Conservation (phyloP, 1,140 invertebrate species). For the Mycetomoellerius zeteki region DNA sequence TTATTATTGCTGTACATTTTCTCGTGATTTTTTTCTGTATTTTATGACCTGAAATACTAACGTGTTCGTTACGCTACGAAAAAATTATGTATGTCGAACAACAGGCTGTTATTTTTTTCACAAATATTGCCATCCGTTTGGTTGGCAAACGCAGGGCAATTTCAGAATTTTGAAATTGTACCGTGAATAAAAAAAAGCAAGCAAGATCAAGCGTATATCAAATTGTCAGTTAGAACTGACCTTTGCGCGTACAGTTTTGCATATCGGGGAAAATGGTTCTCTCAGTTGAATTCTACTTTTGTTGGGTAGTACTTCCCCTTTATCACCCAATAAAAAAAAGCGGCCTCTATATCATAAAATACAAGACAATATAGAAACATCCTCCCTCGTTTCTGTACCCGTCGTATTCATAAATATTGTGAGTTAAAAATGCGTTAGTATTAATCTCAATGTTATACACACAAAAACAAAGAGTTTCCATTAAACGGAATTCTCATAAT, state of each 20-base stretch:
- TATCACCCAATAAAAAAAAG: slow-evolving; percentile 36
- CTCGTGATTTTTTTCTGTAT: not conserved
- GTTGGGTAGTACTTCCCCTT: not conserved
- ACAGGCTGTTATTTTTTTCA: not conserved
- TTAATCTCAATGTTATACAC: slow-evolving; percentile 39
- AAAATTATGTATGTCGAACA: not conserved
- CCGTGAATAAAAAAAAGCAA: slow-evolving; percentile 14
- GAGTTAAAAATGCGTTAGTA: not conserved
- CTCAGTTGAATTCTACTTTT: not conserved
- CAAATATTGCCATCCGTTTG: slow-evolving; percentile 3
- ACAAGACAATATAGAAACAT: not conserved
- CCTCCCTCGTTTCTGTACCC: not conserved
- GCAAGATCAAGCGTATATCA: slow-evolving; percentile 33
- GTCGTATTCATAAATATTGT: slow-evolving; percentile 27
- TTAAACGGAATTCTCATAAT: not conserved
- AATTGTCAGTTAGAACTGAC: slow-evolving; percentile 38
- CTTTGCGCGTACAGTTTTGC: slow-evolving; percentile 27
- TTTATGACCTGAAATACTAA: not conserved
- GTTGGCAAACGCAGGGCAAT: not conserved
- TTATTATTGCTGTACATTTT: slow-evolving; percentile 26
- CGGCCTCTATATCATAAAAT: slow-evolving; percentile 5
- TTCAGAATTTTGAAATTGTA: slow-evolving; percentile 14
- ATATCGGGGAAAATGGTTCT: slow-evolving; percentile 22
- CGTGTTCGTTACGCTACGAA: not conserved
- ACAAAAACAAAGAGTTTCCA: slow-evolving; percentile 25